Base-by-base conservation (phyloP, 2,888 invertebrate species). In the Leptothorax acervorum region DNA sequence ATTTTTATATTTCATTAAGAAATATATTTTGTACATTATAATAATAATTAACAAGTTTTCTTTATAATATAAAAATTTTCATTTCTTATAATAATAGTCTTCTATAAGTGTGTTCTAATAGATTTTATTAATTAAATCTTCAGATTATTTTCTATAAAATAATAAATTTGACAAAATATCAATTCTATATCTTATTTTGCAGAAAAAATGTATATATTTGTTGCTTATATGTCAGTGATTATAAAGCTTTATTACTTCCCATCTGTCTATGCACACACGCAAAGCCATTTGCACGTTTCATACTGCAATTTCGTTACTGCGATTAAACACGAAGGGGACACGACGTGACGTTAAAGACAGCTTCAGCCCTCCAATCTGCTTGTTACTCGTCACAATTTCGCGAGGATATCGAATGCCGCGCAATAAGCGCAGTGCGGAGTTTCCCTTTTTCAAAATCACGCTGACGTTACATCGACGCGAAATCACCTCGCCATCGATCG, bases 321-420 rank as follows among this genome's bases (percentile, higher is more conserved):
- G 79, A 79, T 79, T 79, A 79, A 79, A 79, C 79, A 71, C 60
- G 79, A 60, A 60, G 70, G 60, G 71, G 51, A 60, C 71, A 60
- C 79, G 79, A 71, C 60, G 63, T 79, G 79, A 71, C 71, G 23
- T 79, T 71, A 79, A 79, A 79, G 79, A 79, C 79, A 79, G 71
- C 60, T 71, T 48, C 60, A 68, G 35, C 35, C 71, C 60, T 71
- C 39, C 78, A 78, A 78, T 78, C 60, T 48, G 79, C 71, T 79
- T 48, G 79, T 79, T 71, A 79, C 48, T 71, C 48, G 79, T 71
- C 79, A 62, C 79, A 79, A 71, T 71, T 79, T 71, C 60, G 71
- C 48, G 35, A 42, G 70, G 35, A 60, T 71, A 55, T 57, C 57
- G 57, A 79, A 35, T 60, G 71, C 35, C 60, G 60, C 18, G 39